Base-by-base conservation (phyloP, 2,888 invertebrate genomes). In the Cataglyphis albicans region DNA sequence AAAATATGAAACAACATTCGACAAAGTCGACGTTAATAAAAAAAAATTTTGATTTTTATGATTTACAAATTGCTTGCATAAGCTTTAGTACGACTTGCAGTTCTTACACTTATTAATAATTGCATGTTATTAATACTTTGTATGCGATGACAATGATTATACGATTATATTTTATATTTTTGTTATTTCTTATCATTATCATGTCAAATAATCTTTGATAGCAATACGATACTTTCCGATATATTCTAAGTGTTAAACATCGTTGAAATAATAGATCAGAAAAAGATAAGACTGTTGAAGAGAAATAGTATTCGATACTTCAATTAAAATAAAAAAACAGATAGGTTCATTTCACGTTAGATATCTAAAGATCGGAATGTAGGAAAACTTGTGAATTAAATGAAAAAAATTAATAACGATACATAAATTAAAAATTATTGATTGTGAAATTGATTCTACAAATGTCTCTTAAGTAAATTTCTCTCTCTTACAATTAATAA, bases 141-240 rank as follows among this genome's bases (percentile, higher is more conserved):
- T 81, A 84, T 63, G 73, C n/a, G 52, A 83, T 81, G 83, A 65
- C 57, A 63, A 84, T 57, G 74, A 89, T 87, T 89, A 88, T 84
- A 84, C 68, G 75, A 73, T 67, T 84, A 89, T 83, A 84, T 85
- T 87, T 89, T 80, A 78, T 89, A 32, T 65, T 70, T 76, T 83
- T 76, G 41, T 84, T 85, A 82, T 18, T 52, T 12, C 81, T 85
- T 89, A 89, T 67, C 52, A 44, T 84, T 85, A 88, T 84, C 76
- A 75, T 63, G 38, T 81, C 64, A 78, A 81, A 81, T 61, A 44
- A 73, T 80, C 74, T 84, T 63, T 32, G 80, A 68, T 82, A 76
- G 52, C 48, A 64, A 76, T 78, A 44, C 7, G 73, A 15, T 89
- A 85, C 82, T 85, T 89, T 89, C 81, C 41, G 65, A 82, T n/a